These are phyloP conservation scores for Schizopygopsis pylzovi DNA, from an alignment of 2,797 vertebrate genomes.

Conservation along the genomic window DNA sequence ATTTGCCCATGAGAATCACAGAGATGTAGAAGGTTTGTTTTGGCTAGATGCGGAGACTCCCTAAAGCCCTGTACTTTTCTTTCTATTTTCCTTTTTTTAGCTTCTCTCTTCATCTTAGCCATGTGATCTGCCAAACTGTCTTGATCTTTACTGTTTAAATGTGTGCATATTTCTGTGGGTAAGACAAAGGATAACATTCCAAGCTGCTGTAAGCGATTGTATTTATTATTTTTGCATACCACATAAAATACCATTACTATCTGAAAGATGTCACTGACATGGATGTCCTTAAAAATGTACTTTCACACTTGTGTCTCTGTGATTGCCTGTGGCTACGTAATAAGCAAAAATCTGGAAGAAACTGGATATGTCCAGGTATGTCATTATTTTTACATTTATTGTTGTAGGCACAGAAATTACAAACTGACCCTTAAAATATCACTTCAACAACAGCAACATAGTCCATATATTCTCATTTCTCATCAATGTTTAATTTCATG, in stretches of 20 bases:
- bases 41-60: slow-evolving; percentile 9
- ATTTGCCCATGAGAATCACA: slow-evolving; percentile 39
- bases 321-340: background rate
- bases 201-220: background rate
- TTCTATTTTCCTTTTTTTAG: background rate
- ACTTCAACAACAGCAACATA: background rate
- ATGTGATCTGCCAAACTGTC: slow-evolving; percentile 24
- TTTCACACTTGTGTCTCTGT: slow-evolving; percentile 7
- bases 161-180: slow-evolving; percentile 29
- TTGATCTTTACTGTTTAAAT: slow-evolving; percentile 27
- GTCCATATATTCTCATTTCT: background rate
- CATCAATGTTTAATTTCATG: background rate
- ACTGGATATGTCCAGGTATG: background rate
- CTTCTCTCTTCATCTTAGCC: slow-evolving; percentile 1
- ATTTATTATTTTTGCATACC: background rate
- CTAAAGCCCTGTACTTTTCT: slow-evolving; percentile 5
- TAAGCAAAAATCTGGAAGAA: background rate
- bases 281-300: slow-evolving; percentile 5
- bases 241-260: slow-evolving; percentile 5
- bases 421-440: background rate
- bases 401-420: slow-evolving; percentile 6
- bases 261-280: slow-evolving; percentile 24
- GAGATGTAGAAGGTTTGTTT: slow-evolving; percentile 42
- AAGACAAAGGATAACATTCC: slow-evolving; percentile 4
- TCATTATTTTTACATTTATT: background rate